Conservation (phyloP, 2,113 vertebrate species). For the Reinhardtius hippoglossoides region DNA sequence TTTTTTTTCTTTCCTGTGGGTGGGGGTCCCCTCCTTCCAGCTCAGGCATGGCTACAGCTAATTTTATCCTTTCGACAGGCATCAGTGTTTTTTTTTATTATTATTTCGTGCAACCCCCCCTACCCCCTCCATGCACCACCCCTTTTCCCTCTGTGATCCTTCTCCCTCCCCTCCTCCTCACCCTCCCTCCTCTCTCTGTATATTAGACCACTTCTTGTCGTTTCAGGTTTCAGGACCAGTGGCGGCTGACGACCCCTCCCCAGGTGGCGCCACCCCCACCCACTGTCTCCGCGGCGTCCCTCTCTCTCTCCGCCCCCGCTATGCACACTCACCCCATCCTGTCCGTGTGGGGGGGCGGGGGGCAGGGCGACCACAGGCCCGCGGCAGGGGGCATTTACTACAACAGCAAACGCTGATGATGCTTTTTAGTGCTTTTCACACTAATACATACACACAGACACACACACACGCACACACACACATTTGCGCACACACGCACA, state of each 20-base stretch:
- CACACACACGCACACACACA: constrained; percentile 36
- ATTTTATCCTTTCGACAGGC: constrained; percentile 30
- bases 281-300: constrained; percentile 85
- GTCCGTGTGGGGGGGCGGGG: constrained; percentile 85
- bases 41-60: constrained; percentile 58
- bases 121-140: background rate
- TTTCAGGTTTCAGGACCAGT: constrained; percentile 90
- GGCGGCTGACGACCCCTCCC: constrained; percentile 87
- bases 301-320: constrained; percentile 86
- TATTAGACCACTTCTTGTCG: constrained; percentile 90
- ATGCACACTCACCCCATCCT: constrained; percentile 88
- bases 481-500: constrained; percentile 7
- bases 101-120: background rate
- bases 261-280: constrained; percentile 85
- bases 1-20: background rate
- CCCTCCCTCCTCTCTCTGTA: constrained; percentile 76
- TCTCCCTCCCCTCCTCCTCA: constrained; percentile 34
- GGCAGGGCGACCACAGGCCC: constrained; percentile 84
- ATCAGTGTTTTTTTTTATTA: constrained; percentile 47
- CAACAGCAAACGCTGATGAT: constrained; percentile 85
- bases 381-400: constrained; percentile 85
- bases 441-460: constrained; percentile 17
- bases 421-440: constrained; percentile 64
- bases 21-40: constrained; percentile 1
- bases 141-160: background rate